Evolutionary conservation across 1,140 invertebrate genomes (phyloP), one percentile per base, ranked within the genome.

Genomic region (Daktulosphaira vitifoliae): DNA sequence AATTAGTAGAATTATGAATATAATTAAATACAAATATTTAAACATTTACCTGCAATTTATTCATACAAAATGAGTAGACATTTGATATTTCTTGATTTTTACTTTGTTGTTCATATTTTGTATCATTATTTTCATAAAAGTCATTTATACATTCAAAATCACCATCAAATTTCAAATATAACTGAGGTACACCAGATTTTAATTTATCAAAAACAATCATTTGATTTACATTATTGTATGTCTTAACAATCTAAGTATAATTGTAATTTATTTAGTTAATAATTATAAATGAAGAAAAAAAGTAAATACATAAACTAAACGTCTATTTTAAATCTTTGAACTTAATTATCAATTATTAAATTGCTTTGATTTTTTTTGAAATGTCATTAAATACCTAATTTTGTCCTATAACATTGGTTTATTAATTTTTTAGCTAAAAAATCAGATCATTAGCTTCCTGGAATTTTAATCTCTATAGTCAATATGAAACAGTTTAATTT

Each of bases 41-140:
- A 48, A 8, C 20, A 2, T 29, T 62, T 48, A 62, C 56, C 38
- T 62, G 56, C 29, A 62, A 62, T 62, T 62, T 62, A 5, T 48
- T 48, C 9, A 48, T 1, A 62, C 56, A 62, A 48, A 48, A 62
- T 33, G 16, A 20, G 29, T 48, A 48, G 15, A 62, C 11, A n/a
- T 46, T 42, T 22, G 56, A 62, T 18, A 42, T 46, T 62, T 62
- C 56, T 62, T 48, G 56, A n/a, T 3, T 8, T 29, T 26, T 15
- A 46, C 4, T 16, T 13, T 20, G 23, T 51, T 29, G 25, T n/a
- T n/a, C n/a, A 29, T 2, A 15, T 22, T 20, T 18, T 13, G 13
- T 42, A 26, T 62, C 18, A 4, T 62, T 23, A n/a, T 26, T 18
- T 16, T 62, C 38, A 20, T 22, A 25, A 20, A 33, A 9, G 44